Evolutionary conservation across 2,113 vertebrate genomes (phyloP), one percentile per base, ranked within the genome.

Genomic region (Aegithalos caudatus): DNA sequence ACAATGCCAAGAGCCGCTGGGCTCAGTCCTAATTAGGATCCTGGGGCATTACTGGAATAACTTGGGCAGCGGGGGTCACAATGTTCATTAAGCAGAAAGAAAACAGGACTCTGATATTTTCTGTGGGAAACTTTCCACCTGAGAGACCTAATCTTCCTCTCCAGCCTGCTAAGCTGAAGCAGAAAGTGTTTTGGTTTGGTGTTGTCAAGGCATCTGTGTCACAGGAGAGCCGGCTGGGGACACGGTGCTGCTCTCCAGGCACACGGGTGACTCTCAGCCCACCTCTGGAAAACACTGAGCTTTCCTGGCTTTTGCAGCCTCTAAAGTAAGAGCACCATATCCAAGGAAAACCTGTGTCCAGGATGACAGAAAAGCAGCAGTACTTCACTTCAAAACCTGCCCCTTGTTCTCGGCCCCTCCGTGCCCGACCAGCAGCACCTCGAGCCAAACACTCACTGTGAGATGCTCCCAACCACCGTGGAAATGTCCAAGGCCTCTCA

Each of bases 21-120:
- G 76, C 85, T 92, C 88, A 22, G 48, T 71, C 88, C 83, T 94
- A 94, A 96, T 96, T 86, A 92, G 88, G 60, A 93, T 93, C 81
- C 92, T 20, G 71, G 81, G 85, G 79, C 82, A 90, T 51, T 86
- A 17, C 82, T 94, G 27, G 86, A 93, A 96, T 94, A 92, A 94
- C 67, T n/a, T 18, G 14, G 76, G 72, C 60, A 80, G 66, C 8
- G 16, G 50, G 44, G 88, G 92, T 95, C 92, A 95, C 85, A 35
- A 11, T 8, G 13, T 53, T 53, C 82, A 69, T 86, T 51, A 81
- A 54, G 62, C 3, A 1, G 50, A 94, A 81, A 95, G 64, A 83
- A 96, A 96, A 95, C 60, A 70, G 23, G 29, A 28, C 51, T 90
- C 54, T 2, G 1, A 18, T 48, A 29, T 79, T 81, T 96, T 90